These are phyloP conservation scores for Megastigmus dorsalis DNA, from an alignment of 2,888 invertebrate species.

Conservation along the genomic window DNA sequence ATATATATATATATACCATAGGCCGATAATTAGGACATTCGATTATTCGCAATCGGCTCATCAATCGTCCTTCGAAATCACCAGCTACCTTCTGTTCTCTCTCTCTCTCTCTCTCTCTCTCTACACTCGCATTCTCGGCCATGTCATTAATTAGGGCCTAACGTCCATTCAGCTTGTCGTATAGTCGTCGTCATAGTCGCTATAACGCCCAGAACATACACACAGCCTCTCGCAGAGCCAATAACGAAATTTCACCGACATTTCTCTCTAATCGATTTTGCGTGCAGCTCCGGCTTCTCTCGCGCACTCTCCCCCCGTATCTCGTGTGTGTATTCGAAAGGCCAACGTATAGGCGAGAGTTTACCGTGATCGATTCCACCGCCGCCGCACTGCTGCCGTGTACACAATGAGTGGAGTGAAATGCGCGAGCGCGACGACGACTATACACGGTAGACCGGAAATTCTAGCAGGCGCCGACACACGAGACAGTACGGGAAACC, in stretches of 20 bases:
- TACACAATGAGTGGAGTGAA: too few relatives aligned
- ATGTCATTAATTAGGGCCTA: constrained; percentile 2
- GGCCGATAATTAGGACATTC: constrained; percentile 34
- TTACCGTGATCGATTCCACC: neutral
- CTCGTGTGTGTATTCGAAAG: neutral
- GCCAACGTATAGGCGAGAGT: neutral
- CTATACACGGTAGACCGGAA: neutral
- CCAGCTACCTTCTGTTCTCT: constrained; percentile 36
- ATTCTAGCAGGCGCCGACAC: neutral
- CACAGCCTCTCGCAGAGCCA: neutral
- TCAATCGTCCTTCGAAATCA: constrained; percentile 46
- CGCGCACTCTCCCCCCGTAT: neutral
- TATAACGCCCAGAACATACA: neutral
- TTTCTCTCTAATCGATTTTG: too few relatives aligned
- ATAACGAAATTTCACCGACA: constrained; percentile 23
- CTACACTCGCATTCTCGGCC: neutral
- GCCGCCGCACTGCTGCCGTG: too few relatives aligned
- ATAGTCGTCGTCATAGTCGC: neutral
- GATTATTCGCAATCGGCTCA: constrained; percentile 33
- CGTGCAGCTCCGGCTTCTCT: too few relatives aligned
- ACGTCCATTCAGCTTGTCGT: too few relatives aligned
- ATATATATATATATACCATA: too few relatives aligned
- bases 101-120: constrained; percentile 12
- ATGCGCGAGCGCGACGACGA: too few relatives aligned
- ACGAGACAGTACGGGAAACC: too few relatives aligned